Conservation (phyloP, 64 coral and sea anemone genomes). For the Montipora efflorescens region DNA sequence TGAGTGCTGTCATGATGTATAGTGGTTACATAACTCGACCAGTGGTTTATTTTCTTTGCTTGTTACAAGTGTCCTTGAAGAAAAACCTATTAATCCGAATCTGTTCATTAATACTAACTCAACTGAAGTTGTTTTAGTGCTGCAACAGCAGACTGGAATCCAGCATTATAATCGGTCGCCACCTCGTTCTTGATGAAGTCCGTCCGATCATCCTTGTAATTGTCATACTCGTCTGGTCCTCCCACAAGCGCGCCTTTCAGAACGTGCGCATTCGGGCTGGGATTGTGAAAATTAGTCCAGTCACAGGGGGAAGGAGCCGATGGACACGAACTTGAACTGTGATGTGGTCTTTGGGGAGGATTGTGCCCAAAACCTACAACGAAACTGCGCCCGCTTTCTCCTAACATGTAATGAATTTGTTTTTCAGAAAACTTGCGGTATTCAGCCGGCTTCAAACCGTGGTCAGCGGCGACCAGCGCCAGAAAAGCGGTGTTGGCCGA, state of each 20-base stretch:
- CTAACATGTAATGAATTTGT: slow-evolving; percentile 95
- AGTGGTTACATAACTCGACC: too few species aligned
- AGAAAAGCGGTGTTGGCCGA: slow-evolving; percentile 91
- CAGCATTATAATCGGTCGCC: slow-evolving; percentile 95
- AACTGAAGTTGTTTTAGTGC: slow-evolving; percentile 57
- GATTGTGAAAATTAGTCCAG: slow-evolving; percentile 39
- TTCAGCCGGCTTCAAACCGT: slow-evolving; percentile 33
- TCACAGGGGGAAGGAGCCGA: slow-evolving; percentile 40
- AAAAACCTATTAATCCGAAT: too few species aligned
- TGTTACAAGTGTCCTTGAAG: too few species aligned
- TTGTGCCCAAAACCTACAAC: slow-evolving; percentile 85
- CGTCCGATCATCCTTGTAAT: slow-evolving; percentile 70
- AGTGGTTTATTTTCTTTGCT: too few species aligned
- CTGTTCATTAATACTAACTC: too few species aligned
- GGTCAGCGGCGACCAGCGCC: slow-evolving; percentile 84
- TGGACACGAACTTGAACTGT: slow-evolving; percentile 80
- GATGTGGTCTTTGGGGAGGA: slow-evolving; percentile 78
- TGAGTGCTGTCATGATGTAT: too few species aligned
- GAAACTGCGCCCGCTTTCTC: slow-evolving; percentile 84
- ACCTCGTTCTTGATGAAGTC: slow-evolving; percentile 92
- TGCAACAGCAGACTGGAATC: slow-evolving; percentile 90
- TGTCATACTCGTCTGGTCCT: slow-evolving; percentile 78
- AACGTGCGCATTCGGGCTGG: slow-evolving; percentile 64
- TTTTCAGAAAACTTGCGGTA: slow-evolving; percentile 82
- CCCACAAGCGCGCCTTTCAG: slow-evolving; percentile 78